phyloP scores from a whole-genome alignment of 2,113 vertebrate species.

The Prionailurus viverrinus region DNA sequence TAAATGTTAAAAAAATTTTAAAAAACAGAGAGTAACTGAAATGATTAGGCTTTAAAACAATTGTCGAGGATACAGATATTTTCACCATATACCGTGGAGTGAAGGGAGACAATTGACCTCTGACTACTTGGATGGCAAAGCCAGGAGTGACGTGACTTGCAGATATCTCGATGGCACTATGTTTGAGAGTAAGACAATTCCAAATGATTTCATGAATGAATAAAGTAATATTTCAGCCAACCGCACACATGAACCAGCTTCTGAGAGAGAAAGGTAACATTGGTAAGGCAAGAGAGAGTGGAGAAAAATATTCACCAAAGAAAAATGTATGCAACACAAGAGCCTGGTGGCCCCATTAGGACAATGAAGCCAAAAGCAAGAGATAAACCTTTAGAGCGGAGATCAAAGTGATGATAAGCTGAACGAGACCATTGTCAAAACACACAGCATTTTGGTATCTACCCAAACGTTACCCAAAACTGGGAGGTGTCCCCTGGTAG shows the following conservation, averaged over 20 bases:
- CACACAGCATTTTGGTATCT: accelerated
- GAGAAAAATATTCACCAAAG: background rate
- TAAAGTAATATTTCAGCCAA: background rate
- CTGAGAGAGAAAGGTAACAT: background rate
- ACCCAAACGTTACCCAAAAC: accelerated
- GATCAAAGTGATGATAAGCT: background rate
- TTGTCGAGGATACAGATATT: background rate
- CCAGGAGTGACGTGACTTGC: background rate
- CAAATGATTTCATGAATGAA: background rate
- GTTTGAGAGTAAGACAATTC: slow-evolving; percentile 22
- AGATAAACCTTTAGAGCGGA: background rate
- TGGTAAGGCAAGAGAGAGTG: background rate
- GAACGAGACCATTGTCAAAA: background rate
- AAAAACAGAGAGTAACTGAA: no score
- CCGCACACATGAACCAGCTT: background rate
- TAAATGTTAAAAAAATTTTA: no score
- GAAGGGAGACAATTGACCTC: background rate
- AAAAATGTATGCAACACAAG: background rate
- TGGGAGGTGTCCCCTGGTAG: background rate
- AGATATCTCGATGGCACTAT: background rate
- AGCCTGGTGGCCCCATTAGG: background rate
- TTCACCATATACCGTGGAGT: background rate
- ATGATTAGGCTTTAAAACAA: background rate
- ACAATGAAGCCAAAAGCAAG: background rate
- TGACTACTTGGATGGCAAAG: background rate